These are phyloP conservation scores for Ivindomyrus marchei DNA, from an alignment of 2,113 vertebrate species.

Conservation along the genomic window DNA sequence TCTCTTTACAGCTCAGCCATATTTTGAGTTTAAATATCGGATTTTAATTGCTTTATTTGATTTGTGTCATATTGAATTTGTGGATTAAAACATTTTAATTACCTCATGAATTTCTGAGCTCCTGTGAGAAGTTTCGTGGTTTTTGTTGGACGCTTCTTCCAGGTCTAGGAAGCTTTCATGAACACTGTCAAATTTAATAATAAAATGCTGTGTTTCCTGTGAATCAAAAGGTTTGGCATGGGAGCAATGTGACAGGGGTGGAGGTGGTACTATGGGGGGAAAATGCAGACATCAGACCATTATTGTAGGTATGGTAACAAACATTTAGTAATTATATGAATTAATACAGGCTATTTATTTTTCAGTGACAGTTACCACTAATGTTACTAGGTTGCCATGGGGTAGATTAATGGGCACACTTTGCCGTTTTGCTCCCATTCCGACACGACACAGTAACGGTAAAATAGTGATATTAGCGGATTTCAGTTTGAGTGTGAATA, in stretches of 20 bases:
- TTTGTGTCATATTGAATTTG: background rate
- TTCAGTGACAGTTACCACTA: background rate
- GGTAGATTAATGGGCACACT: background rate
- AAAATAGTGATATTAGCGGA: background rate
- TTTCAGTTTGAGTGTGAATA: background rate
- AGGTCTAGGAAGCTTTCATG: background rate
- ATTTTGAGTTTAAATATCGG: background rate
- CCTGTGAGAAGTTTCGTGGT: background rate
- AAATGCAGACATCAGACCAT: background rate
- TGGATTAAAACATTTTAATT: background rate
- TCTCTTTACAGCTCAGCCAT: background rate
- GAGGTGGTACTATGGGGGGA: background rate
- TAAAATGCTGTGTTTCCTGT: background rate
- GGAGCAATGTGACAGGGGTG: background rate
- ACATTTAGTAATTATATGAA: background rate
- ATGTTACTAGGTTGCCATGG: background rate
- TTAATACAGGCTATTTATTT: background rate
- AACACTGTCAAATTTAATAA: background rate
- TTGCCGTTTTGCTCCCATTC: background rate
- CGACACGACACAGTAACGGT: background rate
- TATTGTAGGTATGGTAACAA: background rate
- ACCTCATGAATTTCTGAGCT: background rate
- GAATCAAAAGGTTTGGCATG: background rate
- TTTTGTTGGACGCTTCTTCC: background rate
- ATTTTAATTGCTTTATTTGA: background rate